Base-by-base conservation (phyloP, 2,888 invertebrate species). In the Rambutsinella grinnellia region DNA sequence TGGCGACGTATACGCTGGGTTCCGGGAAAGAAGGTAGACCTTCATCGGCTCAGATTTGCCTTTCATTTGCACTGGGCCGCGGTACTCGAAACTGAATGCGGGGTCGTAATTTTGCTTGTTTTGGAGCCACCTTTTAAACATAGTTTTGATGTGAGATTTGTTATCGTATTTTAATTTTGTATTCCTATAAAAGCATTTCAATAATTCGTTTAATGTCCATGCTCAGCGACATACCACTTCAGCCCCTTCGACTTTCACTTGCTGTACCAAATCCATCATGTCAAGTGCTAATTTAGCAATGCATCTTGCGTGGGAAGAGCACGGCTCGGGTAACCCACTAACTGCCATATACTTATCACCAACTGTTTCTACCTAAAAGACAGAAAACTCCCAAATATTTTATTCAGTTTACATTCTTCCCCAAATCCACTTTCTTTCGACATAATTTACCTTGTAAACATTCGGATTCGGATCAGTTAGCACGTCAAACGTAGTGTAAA, bases 281-380 rank as follows among this genome's bases (percentile, higher is more conserved):
- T 97, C 97, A 24, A 97, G 88, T 6, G 97, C 97, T 44, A 97
- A 89, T 75, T 92, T 90, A 0, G 94, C 95, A 85, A 98, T 97
- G 85, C 96, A 95, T 83, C 93, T 92, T 15, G 97, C 96, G 85
- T 98, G 97, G 47, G 92, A 93, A 70, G 91, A 91, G 86, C 96
- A 96, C 8, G 93, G 93, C 86, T 97, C 96, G 0, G 97, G 97
- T 65, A 97, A 88, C 56, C 97, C 97, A 84, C 96, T 95, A 0
- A 97, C 97, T 0, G 97, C 96, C 97, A 97, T 98, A 87, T 98
- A 98, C 87, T 97, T 97, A 87, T 97, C 97, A 76, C 97, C 97
- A 23, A 97, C 96, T 13, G 97, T 98, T 88, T 98, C 97, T 77
- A 98, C 97, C 97, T 97, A n/a, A n/a, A n/a, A n/a, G n/a, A n/a